Conservation (phyloP, 2,888 invertebrate species). For the Apoda limacodes region DNA sequence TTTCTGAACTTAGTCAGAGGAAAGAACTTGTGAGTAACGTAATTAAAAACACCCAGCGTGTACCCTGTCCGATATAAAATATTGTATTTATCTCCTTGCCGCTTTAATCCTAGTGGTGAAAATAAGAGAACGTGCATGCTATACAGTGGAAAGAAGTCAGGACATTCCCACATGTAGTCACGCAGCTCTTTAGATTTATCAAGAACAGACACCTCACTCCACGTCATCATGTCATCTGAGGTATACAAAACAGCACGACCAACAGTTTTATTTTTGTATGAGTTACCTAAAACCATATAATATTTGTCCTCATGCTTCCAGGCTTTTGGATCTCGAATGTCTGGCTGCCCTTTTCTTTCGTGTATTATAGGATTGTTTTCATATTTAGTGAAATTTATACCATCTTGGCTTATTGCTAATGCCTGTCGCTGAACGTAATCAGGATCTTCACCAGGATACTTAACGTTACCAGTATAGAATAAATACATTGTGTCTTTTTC, state of each 20-base stretch:
- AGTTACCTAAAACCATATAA: slow-evolving; percentile 28
- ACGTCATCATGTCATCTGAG: slow-evolving; percentile 39
- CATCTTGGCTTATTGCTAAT: slow-evolving; percentile 21
- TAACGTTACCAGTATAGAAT: slow-evolving; percentile 25
- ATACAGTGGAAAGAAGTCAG: slow-evolving; percentile 53
- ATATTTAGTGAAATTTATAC: slow-evolving; percentile 22
- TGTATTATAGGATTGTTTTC: slow-evolving; percentile 21
- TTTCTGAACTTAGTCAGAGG: slow-evolving; percentile 34
- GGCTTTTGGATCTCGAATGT: slow-evolving; percentile 34
- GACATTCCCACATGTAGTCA: slow-evolving; percentile 64
- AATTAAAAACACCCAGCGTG: slow-evolving; percentile 50
- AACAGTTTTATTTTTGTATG: no score
- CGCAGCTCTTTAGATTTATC: slow-evolving; percentile 39
- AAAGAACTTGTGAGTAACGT: slow-evolving; percentile 31
- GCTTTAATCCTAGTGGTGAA: slow-evolving; percentile 48
- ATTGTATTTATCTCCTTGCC: slow-evolving; percentile 39
- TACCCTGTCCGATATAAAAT: slow-evolving; percentile 54
- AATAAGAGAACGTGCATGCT: slow-evolving; percentile 45
- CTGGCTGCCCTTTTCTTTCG: slow-evolving; percentile 17
- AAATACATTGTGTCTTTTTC: slow-evolving; percentile 24
- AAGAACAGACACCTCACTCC: slow-evolving; percentile 36
- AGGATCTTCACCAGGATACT: slow-evolving; percentile 18
- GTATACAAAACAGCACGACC: slow-evolving; percentile 43
- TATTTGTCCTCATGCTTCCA: slow-evolving; percentile 24
- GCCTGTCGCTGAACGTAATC: slow-evolving; percentile 20